Percentiles rank a stretch among this genome's conserved stretches.
Conservation (phyloP, 2,888 invertebrate genomes). For the Argyresthia albistria region DNA sequence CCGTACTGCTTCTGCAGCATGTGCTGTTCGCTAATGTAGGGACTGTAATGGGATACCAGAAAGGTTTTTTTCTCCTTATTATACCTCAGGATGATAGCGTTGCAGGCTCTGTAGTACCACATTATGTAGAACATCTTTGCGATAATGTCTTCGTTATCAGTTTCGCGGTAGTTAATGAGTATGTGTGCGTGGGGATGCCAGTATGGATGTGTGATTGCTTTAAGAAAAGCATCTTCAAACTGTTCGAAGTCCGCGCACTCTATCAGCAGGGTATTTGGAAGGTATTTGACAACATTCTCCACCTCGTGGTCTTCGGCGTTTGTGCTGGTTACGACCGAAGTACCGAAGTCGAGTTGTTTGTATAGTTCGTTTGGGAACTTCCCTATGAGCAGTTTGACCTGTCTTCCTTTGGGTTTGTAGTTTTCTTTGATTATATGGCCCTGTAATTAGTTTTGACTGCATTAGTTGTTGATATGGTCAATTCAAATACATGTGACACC, state of each 20-base stretch:
- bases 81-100: slow-evolving; percentile 34
- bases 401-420: slow-evolving; percentile 39
- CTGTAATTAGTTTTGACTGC: slow-evolving; percentile 20
- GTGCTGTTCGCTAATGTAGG: slow-evolving; percentile 30
- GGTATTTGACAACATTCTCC: slow-evolving; percentile 31
- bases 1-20: slow-evolving; percentile 27
- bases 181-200: slow-evolving; percentile 46
- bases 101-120: slow-evolving; percentile 42
- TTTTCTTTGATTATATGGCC: slow-evolving; percentile 28
- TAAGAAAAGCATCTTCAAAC: slow-evolving; percentile 34
- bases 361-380: slow-evolving; percentile 34
- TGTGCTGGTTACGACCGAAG: slow-evolving; percentile 26
- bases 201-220: slow-evolving; percentile 26
- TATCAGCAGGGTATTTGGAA: slow-evolving; percentile 35
- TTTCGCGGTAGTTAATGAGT: slow-evolving; percentile 32
- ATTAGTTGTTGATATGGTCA: background rate
- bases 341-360: slow-evolving; percentile 22
- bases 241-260: slow-evolving; percentile 26
- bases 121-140: slow-evolving; percentile 40
- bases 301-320: slow-evolving; percentile 27
- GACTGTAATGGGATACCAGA: slow-evolving; percentile 30
- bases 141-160: slow-evolving; percentile 16
- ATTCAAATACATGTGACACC: background rate
- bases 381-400: slow-evolving; percentile 36
- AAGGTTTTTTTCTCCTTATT: slow-evolving; percentile 22